phyloP scores from a whole-genome alignment of 2,888 invertebrate species.

The Trissolcus japonicus region DNA sequence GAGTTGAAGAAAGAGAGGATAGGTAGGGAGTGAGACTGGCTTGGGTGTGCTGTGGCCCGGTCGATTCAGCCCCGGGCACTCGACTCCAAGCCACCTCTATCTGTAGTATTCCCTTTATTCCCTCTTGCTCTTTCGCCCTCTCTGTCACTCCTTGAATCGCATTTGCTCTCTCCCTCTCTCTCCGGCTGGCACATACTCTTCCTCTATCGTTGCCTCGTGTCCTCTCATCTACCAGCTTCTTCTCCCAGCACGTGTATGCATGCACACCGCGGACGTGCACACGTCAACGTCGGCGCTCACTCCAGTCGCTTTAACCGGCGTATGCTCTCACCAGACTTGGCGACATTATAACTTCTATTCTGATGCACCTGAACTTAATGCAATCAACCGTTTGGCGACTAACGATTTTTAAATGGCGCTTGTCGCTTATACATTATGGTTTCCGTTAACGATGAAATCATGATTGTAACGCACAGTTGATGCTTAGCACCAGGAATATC shows the following conservation, averaged over 20 bases:
- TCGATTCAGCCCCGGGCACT: constrained; percentile 61
- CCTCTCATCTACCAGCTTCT: constrained; percentile 43
- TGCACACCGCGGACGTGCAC: constrained; percentile 44
- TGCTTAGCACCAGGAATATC: not conserved
- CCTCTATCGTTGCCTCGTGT: constrained; percentile 38
- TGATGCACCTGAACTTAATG: constrained; percentile 36
- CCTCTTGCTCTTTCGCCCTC: constrained; percentile 63
- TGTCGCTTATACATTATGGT: constrained; percentile 15
- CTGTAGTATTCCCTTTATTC: constrained; percentile 74
- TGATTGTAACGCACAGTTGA: constrained; percentile 3
- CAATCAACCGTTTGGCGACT: constrained; percentile 34
- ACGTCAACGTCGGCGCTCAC: constrained; percentile 43
- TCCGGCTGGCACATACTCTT: constrained; percentile 16
- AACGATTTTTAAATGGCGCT: constrained; percentile 26
- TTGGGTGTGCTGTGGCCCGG: constrained; percentile 59
- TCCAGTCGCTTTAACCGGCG: constrained; percentile 39
- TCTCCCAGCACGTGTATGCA: constrained; percentile 46
- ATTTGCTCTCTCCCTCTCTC: constrained; percentile 36
- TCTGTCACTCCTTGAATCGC: constrained; percentile 54
- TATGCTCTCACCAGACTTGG: constrained; percentile 38
- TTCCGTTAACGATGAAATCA: constrained; percentile 8
- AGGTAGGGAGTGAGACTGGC: constrained; percentile 58
- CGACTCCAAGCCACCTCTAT: constrained; percentile 75
- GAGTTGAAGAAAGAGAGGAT: constrained; percentile 57
- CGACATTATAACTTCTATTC: constrained; percentile 44